A percentile compares a stretch with the other conserved stretches of the same genome.
These are phyloP conservation scores for Calliphora vicina DNA, from an alignment of 1,140 invertebrate genomes.

Conservation along the genomic window DNA sequence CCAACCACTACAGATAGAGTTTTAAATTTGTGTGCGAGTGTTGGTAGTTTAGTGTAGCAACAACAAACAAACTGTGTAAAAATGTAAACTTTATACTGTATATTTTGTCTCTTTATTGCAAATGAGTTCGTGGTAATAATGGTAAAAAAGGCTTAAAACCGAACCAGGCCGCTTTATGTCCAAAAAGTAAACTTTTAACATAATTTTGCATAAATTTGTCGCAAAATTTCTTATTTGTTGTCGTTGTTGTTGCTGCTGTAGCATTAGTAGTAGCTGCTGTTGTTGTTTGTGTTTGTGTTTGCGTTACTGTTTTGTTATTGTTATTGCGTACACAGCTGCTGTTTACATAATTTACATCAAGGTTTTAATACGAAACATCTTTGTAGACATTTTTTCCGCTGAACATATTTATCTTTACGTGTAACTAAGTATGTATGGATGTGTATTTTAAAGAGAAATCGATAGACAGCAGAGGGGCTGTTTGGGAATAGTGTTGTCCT, in stretches of 20 bases:
- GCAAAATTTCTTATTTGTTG: background rate
- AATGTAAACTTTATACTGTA: background rate
- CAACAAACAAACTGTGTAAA: background rate
- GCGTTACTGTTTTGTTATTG: background rate
- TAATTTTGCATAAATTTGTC: conserved; percentile 1
- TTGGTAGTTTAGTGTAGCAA: background rate
- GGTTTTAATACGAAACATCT: background rate
- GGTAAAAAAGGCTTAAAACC: background rate
- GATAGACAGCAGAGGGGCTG: too few species aligned
- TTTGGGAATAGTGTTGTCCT: background rate
- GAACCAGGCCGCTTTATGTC: background rate
- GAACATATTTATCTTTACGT: too few species aligned
- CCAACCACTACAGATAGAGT: background rate
- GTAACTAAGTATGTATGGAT: too few species aligned
- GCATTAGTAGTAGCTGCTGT: background rate
- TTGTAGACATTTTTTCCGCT: background rate
- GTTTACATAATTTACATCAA: background rate
- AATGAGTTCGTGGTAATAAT: conserved; percentile 1
- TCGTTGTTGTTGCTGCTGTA: background rate
- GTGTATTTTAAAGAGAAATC: too few species aligned
- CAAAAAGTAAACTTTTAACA: conserved; percentile 1
- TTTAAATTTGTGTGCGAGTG: background rate
- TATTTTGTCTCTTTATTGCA: background rate
- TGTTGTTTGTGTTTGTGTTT: background rate
- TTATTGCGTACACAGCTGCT: background rate